Base-by-base conservation (phyloP, 2,797 vertebrate species). In the Phrynocephalus guinanensis region DNA sequence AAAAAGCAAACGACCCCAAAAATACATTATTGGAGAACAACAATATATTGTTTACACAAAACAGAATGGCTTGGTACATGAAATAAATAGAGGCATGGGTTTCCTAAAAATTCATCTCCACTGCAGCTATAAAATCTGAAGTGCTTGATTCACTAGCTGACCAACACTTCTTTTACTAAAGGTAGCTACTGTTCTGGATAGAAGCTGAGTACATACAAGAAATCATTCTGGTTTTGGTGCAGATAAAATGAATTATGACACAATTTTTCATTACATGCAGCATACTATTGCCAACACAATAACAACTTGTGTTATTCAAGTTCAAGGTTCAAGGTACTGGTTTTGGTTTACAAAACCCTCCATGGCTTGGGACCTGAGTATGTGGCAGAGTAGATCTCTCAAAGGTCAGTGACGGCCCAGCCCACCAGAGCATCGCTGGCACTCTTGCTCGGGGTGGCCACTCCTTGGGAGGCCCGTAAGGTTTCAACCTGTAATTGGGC, bases 1-100 rank as follows among this genome's bases (percentile, higher is more conserved):
- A 89, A 86, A 73, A 76, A 67, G 50, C n/a, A 1, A 63, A 63
- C 60, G 20, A 63, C 60, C 18, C 13, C 18, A 63, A 63, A 63
- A 63, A 63, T 18, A 48, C 33, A 1, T 78, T 48, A 90, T 87
- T 82, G 82, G 86, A 66, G 85, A 73, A 73, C 71, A 87, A 87
- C 24, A 68, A 86, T 3, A 44, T 0, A 28, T 88, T 78, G 72
- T 22, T 22, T 84, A 85, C 75, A 1, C 26, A 50, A 88, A 52
- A 26, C 85, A 68, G 68, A 86, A 85, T 44, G 26, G 78, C 38
- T 63, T 44, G 52, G 56, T 44, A 38, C 0, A 73, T 88, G 79
- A 83, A 91, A 63, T 72, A 56, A 87, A 71, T 7, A 82, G 63
- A 71, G 68, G 86, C 86, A 63, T 63, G 20, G n/a, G 30, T 3